Evolutionary conservation across 2,113 vertebrate genomes (phyloP), one percentile per base, ranked within the genome.

Genomic region (Hemichromis elongatus): DNA sequence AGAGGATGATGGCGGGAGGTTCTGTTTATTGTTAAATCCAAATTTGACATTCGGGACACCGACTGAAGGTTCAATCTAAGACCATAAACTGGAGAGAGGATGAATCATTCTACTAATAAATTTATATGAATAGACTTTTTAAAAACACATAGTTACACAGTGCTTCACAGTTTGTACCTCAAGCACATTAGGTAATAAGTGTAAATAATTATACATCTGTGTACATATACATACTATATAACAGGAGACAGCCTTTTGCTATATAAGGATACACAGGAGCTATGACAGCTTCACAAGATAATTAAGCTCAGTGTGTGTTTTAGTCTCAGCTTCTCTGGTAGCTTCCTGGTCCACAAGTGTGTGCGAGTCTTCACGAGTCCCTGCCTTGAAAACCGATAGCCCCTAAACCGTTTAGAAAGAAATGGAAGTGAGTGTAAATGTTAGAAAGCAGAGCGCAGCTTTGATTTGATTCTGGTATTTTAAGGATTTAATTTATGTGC

Each of bases 191-290:
- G 33, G 0, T 63, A 63, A 37, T 37, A 63, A 63, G 61, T 66
- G 61, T 66, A 66, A 66, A 66, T 66, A 66, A 66, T 66, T 37
- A 66, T 66, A 13, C 19, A 66, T 66, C 61, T 66, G 61, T 66
- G 61, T 37, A 3, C 33, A 30, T 66, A 66, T 66, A 66, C 61
- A 66, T 66, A 37, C 61, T 21, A 1, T 66, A 37, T 30, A 75
- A 50, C 45, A 50, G 42, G 68, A 70, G 42, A 30, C 0, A 7
- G 9, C 16, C 6, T 75, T 75, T 75, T 50, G 42, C 45, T 75
- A 75, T 75, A 18, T 50, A 75, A 30, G 45, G 68, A 50, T n/a
- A 75, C 42, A 50, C 42, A 19, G 9, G 68, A 50, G 45, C 26
- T 30, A n/a, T 30, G 45, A 8, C 6, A 12, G 26, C 42, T 75